These are phyloP conservation scores for Poeciliopsis gracilis DNA, from an alignment of 2,797 vertebrate genomes.

Conservation along the genomic window DNA sequence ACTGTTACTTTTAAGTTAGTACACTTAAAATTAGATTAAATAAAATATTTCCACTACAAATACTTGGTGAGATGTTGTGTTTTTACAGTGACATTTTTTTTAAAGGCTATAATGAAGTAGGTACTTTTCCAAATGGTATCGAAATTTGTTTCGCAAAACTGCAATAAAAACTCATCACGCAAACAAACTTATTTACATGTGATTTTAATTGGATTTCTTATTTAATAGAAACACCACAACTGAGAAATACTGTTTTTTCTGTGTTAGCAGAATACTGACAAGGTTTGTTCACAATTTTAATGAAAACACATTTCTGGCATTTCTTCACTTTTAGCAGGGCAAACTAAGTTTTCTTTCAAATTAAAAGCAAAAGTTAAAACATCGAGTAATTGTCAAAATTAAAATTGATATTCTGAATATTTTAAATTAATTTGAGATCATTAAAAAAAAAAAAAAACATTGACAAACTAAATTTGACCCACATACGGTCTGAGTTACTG, in stretches of 20 bases:
- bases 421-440: neutral
- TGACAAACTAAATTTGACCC: neutral
- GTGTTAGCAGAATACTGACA: too few relatives aligned
- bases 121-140: neutral
- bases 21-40: too few relatives aligned
- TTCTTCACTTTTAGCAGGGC: neutral
- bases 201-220: too few relatives aligned
- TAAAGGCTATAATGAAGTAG: neutral
- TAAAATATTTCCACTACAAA: too few relatives aligned
- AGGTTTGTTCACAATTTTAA: too few relatives aligned
- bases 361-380: neutral
- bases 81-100: neutral
- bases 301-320: neutral
- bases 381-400: neutral
- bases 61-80: too few relatives aligned
- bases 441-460: neutral
- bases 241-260: too few relatives aligned
- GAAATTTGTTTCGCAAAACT: too few relatives aligned
- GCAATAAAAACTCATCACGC: too few relatives aligned
- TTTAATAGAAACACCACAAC: too few relatives aligned
- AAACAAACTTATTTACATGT: too few relatives aligned
- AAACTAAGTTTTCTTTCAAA: neutral
- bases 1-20: too few relatives aligned
- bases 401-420: neutral
- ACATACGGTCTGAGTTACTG: neutral